Evolutionary conservation across 2,797 vertebrate genomes (phyloP), one percentile per base, ranked within the genome.

Genomic region (Pangasius mekongensis): DNA sequence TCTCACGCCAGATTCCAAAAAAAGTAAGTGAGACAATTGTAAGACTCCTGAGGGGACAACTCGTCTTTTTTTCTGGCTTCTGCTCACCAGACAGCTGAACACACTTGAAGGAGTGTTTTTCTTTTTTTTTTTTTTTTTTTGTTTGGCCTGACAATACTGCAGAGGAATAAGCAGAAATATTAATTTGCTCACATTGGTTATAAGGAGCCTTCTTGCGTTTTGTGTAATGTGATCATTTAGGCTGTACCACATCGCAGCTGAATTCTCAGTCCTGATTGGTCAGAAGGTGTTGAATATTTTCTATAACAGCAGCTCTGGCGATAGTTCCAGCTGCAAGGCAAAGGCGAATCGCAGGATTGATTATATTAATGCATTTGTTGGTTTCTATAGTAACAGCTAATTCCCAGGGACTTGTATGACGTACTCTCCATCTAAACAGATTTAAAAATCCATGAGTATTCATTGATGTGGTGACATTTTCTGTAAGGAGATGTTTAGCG

Each of bases 111-210:
- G 30, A 58, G 30, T n/a, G 9, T 33, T 20, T 30, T 58, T 22
- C 22, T 13, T 49, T 73, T 22, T 33, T 5, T 43, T 43, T 39
- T 2, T 69, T 2, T 69, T 33, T 33, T 14, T 54, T 18, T 77
- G 13, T 77, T 80, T 33, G 10, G 77, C 33, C 33, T 74, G 78
- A 52, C 80, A 83, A 24, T 49, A 27, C 36, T 27, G 69, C 56
- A 73, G 20, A 66, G 60, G 33, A 84, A 66, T 77, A 77, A 87
- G 83, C 47, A 58, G 71, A 60, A 87, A 83, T 76, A 36, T 64
- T 64, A 27, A 84, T 76, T 76, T 39, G 54, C n/a, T 71, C 14
- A 60, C 27, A 7, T 13, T 20, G 30, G 2, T 87, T 77, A 8
- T 52, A 52, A 30, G 27, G 74, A 16, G 14, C 5, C 3, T 47